Conservation (phyloP, 1,140 invertebrate genomes). For the Vollenhovia emeryi region DNA sequence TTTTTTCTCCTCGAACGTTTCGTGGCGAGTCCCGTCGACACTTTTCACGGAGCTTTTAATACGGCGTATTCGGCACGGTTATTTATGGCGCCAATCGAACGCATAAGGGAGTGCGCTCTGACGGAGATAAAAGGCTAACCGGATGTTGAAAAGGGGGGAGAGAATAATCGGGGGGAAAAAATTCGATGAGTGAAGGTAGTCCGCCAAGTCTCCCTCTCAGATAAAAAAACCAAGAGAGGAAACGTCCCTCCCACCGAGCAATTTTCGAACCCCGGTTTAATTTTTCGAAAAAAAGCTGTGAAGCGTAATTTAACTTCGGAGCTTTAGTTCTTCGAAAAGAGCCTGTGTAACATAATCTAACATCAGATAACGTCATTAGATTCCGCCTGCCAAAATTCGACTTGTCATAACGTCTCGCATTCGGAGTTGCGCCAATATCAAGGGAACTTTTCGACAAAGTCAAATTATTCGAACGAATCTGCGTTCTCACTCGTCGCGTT, state of each 20-base stretch:
- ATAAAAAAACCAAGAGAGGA: not conserved
- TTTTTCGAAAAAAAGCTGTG: not conserved
- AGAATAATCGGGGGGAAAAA: slow-evolving; percentile 17
- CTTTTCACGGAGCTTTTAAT: slow-evolving; percentile 15
- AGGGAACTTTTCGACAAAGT: not conserved
- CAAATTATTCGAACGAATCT: not conserved
- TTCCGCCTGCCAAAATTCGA: not conserved
- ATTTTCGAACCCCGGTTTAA: slow-evolving; percentile 1
- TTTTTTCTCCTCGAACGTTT: slow-evolving; percentile 12
- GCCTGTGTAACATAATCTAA: not conserved
- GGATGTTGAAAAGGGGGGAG: not conserved
- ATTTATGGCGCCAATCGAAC: not conserved
- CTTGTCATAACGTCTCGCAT: not conserved
- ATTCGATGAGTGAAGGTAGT: slow-evolving; percentile 4
- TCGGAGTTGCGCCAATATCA: not conserved
- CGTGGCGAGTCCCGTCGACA: not conserved
- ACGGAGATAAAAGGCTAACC: slow-evolving; percentile 2
- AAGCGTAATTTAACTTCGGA: not conserved
- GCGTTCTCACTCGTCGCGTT: not conserved
- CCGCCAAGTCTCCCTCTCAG: not conserved
- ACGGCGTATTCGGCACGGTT: not conserved
- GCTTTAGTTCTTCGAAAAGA: not conserved
- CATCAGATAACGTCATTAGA: not conserved
- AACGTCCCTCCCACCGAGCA: not conserved
- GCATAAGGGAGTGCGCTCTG: not conserved